Evolutionary conservation across 2,888 invertebrate genomes (phyloP).

Genomic region (Apocheima hispidaria): DNA sequence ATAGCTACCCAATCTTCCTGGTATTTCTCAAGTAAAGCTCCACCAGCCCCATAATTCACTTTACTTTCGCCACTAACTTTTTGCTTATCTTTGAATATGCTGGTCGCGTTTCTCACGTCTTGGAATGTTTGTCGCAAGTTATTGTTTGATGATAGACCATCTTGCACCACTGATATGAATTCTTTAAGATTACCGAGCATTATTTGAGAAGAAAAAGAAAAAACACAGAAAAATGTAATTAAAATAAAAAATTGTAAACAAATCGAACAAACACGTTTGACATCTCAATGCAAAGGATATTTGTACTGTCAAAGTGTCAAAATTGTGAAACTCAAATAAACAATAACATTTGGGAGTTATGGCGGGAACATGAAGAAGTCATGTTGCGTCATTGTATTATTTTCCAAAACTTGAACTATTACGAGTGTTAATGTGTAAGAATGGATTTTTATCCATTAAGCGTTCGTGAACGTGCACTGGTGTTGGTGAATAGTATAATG

Average conservation of each 20-base stretch:
- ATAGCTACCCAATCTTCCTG: constrained; percentile 90
- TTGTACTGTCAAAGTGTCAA: too few species aligned
- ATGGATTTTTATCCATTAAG: too few species aligned
- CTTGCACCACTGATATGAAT: constrained; percentile 80
- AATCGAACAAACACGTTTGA: too few species aligned
- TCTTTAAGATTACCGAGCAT: constrained; percentile 83
- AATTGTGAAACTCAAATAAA: too few species aligned
- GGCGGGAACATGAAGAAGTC: too few species aligned
- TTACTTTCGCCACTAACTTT: constrained; percentile 66
- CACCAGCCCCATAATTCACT: constrained; percentile 87
- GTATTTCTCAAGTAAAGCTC: constrained; percentile 89
- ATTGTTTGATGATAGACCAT: constrained; percentile 73
- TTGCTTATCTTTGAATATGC: constrained; percentile 77
- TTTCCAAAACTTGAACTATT: too few species aligned
- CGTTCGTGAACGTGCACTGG: too few species aligned
- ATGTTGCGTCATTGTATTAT: too few species aligned
- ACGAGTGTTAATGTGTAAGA: too few species aligned
- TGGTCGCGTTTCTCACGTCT: constrained; percentile 78
- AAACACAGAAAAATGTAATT: not conserved
- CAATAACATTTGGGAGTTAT: too few species aligned
- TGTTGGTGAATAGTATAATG: too few species aligned
- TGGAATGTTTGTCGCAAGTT: constrained; percentile 76
- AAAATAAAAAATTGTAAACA: not conserved
- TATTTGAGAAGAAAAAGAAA: constrained; percentile 24
- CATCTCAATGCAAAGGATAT: too few species aligned